These are phyloP conservation scores for Steatornis caripensis DNA, from an alignment of 2,113 vertebrate species.

Conservation along the genomic window DNA sequence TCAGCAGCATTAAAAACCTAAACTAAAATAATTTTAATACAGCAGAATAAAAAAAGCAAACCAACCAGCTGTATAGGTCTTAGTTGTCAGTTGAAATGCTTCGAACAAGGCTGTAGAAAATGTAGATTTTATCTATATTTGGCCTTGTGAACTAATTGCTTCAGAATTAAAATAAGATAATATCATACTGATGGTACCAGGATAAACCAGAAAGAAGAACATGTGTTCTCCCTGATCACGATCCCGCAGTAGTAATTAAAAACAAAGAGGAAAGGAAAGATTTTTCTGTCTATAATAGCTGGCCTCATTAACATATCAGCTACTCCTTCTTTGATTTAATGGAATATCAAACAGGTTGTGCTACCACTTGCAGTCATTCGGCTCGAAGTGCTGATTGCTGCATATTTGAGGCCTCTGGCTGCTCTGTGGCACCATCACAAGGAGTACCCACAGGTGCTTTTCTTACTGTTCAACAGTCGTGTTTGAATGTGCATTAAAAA, in stretches of 20 bases:
- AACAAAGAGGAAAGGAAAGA: neutral
- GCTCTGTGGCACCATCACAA: rapidly evolving
- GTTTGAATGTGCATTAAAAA: neutral
- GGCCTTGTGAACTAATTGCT: neutral
- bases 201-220: neutral
- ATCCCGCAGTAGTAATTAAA: neutral
- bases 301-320: neutral
- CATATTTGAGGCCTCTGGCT: rapidly evolving
- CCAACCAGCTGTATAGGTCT: neutral
- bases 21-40: neutral
- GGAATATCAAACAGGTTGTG: neutral
- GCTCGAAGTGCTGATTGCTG: neutral
- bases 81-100: neutral
- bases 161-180: neutral
- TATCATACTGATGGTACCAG: neutral
- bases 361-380: neutral
- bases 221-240: neutral
- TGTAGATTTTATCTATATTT: neutral
- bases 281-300: neutral
- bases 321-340: neutral
- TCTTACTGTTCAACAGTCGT: neutral
- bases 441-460: neutral
- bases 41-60: neutral
- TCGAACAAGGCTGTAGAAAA: neutral
- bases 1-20: neutral